Evolutionary conservation across 2,797 vertebrate species (phyloP).

Genomic region (Hyperoplus lanceolatus): DNA sequence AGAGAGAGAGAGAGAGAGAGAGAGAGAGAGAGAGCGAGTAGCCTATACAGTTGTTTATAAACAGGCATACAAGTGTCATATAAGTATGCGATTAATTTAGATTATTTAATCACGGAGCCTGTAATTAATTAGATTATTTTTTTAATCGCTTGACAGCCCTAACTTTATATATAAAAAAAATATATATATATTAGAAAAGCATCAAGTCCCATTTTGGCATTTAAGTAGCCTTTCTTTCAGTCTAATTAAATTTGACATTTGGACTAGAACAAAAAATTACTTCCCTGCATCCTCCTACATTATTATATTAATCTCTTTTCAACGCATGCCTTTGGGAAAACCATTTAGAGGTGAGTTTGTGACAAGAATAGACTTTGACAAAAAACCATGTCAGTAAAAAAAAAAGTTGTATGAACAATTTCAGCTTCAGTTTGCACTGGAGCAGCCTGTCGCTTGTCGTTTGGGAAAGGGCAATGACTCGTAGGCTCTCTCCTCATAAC

Average conservation of each 20-base stretch:
- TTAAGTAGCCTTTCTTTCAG: background rate
- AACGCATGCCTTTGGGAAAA: background rate
- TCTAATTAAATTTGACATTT: background rate
- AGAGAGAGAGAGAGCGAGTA: no score
- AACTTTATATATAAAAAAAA: no score
- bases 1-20: no score
- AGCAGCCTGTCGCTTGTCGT: conserved; percentile 9
- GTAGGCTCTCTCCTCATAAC: conserved; percentile 48
- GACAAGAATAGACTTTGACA: conserved; percentile 5
- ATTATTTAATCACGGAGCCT: no score
- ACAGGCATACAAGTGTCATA: no score
- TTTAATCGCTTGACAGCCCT: no score
- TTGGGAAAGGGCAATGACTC: conserved; percentile 59
- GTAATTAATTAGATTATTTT: no score
- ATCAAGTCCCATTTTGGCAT: background rate
- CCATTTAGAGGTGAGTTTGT: background rate
- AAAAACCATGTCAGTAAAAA: conserved; percentile 10
- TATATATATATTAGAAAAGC: no score
- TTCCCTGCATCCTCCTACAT: background rate
- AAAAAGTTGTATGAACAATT: background rate
- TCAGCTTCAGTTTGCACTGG: conserved; percentile 16
- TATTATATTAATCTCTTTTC: background rate
- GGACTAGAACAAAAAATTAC: background rate
- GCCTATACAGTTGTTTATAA: no score
- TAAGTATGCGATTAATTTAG: no score